Conservation (phyloP, 1,140 invertebrate species). For the Drosophila grimshawi region DNA sequence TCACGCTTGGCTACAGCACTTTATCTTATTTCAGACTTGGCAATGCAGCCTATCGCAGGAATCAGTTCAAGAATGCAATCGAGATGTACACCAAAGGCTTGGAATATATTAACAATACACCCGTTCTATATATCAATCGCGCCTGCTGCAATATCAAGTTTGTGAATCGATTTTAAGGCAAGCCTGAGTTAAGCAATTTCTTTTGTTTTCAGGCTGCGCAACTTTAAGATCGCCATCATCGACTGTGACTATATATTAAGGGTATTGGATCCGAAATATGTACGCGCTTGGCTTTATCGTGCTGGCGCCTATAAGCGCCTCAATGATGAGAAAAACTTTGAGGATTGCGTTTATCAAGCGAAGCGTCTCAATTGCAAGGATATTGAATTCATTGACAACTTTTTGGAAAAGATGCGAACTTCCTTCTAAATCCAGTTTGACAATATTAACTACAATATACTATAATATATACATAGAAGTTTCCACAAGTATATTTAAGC, state of each 20-base stretch:
- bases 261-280: constrained; percentile 33
- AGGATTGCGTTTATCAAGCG: constrained; percentile 34
- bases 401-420: constrained; percentile 53
- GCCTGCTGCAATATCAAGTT: constrained; percentile 53
- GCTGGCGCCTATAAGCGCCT: constrained; percentile 50
- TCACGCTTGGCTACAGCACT: too few species aligned
- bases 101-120: constrained; percentile 44
- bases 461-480: not conserved
- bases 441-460: not conserved
- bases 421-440: not conserved
- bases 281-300: constrained; percentile 60
- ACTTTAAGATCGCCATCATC: constrained; percentile 46
- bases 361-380: constrained; percentile 26
- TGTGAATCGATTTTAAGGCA: constrained; percentile 10
- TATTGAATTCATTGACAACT: constrained; percentile 41
- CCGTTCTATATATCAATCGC: constrained; percentile 61
- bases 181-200: not conserved
- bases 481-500: too few species aligned
- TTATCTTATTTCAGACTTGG: constrained; percentile 24
- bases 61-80: constrained; percentile 26
- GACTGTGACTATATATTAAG: constrained; percentile 52
- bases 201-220: constrained; percentile 33
- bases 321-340: constrained; percentile 46
- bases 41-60: constrained; percentile 46
- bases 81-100: constrained; percentile 46